Evolutionary conservation across 2,113 vertebrate species (phyloP).

Genomic region (Ahaetulla prasina): DNA sequence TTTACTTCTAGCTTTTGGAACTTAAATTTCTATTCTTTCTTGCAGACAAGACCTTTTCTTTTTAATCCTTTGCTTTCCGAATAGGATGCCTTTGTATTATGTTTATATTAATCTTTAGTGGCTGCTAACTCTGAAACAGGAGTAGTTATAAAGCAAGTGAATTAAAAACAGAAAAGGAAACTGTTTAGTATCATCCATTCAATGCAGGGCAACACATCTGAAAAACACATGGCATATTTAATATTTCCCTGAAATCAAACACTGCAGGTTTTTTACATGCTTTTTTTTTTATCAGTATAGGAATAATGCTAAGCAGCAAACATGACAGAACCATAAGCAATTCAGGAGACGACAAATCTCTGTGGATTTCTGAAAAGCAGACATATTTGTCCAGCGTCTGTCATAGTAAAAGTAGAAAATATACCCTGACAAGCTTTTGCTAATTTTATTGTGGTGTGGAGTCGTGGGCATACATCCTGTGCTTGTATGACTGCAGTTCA

Average conservation of each 20-base stretch:
- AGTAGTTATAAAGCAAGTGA: neutral
- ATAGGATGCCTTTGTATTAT: neutral
- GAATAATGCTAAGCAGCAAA: constrained; percentile 1
- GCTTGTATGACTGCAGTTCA: constrained; percentile 68
- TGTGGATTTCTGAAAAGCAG: constrained; percentile 52
- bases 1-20: neutral
- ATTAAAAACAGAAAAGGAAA: neutral
- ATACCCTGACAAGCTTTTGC: constrained; percentile 75
- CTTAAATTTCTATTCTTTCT: neutral
- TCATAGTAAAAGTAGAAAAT: constrained; percentile 68
- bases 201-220: constrained; percentile 4
- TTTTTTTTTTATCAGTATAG: neutral
- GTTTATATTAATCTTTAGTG: neutral
- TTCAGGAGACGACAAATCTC: constrained; percentile 48
- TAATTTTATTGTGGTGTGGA: constrained; percentile 71
- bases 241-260: neutral
- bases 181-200: neutral
- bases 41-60: neutral
- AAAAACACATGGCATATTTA: neutral
- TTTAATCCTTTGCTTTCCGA: constrained; percentile 13
- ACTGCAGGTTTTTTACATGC: neutral
- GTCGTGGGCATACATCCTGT: constrained; percentile 62
- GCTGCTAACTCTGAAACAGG: neutral
- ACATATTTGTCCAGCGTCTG: constrained; percentile 62
- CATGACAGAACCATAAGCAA: constrained; percentile 10